phyloP scores from a whole-genome alignment of 2,113 vertebrate genomes.

The Bos javanicus region DNA sequence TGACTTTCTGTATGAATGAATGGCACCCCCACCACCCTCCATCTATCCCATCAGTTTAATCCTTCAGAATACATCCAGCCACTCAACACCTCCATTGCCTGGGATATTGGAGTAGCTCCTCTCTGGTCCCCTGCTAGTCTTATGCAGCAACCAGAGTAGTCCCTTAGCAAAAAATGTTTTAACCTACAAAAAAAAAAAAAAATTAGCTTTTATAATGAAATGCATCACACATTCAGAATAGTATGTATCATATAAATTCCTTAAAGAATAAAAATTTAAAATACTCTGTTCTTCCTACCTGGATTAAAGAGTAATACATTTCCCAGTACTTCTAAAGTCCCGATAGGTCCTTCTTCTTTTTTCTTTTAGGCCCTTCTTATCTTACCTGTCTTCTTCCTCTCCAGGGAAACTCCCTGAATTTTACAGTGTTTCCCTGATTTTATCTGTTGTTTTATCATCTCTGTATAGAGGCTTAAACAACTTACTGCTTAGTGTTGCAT shows the following conservation, averaged over 20 bases:
- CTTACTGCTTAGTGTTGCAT: not conserved
- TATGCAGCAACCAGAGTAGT: not conserved
- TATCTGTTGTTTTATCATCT: not conserved
- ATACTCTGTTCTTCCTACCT: not conserved
- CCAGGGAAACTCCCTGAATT: not conserved
- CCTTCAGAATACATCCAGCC: not conserved
- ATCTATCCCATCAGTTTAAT: not conserved
- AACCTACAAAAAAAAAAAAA: not conserved
- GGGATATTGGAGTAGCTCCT: not conserved
- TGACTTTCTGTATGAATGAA: not conserved
- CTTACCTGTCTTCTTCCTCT: not conserved
- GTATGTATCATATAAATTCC: not conserved
- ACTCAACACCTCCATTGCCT: not conserved
- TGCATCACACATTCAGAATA: not conserved
- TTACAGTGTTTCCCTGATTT: not conserved
- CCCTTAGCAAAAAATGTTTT: not conserved
- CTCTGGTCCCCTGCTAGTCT: not conserved
- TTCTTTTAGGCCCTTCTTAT: not conserved
- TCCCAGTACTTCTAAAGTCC: not conserved
- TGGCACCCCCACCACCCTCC: not conserved
- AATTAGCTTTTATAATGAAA: slow-evolving; percentile 10
- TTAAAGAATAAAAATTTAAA: not conserved
- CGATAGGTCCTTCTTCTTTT: not conserved
- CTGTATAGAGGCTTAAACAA: not conserved
- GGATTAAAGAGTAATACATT: not conserved